Evolutionary conservation across 2,888 invertebrate genomes (phyloP).

Genomic region (Stegana nigrithorax): DNA sequence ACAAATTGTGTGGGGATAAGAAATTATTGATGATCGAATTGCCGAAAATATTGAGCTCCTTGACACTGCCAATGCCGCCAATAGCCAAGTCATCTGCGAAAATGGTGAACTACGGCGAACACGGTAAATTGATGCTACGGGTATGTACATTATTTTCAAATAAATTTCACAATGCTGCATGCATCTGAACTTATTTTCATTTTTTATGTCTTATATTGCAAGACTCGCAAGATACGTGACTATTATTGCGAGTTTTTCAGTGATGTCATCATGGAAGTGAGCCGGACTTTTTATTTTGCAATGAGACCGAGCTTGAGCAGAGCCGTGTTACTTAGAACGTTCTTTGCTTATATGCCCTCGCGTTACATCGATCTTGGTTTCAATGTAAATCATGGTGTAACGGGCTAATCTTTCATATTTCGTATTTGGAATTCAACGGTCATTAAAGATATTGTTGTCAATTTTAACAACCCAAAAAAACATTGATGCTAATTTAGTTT

Average conservation of each 20-base stretch:
- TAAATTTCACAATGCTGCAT: not conserved
- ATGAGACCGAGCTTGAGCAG: slow-evolving; percentile 50
- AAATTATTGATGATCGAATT: slow-evolving; percentile 39
- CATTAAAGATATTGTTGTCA: no score
- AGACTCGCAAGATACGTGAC: slow-evolving; percentile 27
- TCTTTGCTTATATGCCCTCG: slow-evolving; percentile 62
- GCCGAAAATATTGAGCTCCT: slow-evolving; percentile 12
- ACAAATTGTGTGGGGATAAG: slow-evolving; percentile 26
- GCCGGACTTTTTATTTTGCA: slow-evolving; percentile 50
- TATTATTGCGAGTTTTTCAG: slow-evolving; percentile 40
- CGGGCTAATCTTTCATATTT: no score
- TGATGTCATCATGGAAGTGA: slow-evolving; percentile 44
- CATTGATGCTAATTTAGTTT: not conserved
- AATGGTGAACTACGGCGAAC: slow-evolving; percentile 36
- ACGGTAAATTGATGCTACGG: slow-evolving; percentile 38
- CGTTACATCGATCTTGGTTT: slow-evolving; percentile 11
- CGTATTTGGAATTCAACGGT: no score
- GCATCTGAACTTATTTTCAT: not conserved
- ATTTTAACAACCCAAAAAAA: no score
- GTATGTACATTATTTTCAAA: no score
- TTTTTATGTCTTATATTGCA: slow-evolving; percentile 24
- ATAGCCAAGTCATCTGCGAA: slow-evolving; percentile 30
- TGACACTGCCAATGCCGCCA: slow-evolving; percentile 33
- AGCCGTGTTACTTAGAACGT: slow-evolving; percentile 42
- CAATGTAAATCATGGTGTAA: not conserved